Conservation (phyloP, 2,888 invertebrate genomes). For the Cyclophora albipunctata region DNA sequence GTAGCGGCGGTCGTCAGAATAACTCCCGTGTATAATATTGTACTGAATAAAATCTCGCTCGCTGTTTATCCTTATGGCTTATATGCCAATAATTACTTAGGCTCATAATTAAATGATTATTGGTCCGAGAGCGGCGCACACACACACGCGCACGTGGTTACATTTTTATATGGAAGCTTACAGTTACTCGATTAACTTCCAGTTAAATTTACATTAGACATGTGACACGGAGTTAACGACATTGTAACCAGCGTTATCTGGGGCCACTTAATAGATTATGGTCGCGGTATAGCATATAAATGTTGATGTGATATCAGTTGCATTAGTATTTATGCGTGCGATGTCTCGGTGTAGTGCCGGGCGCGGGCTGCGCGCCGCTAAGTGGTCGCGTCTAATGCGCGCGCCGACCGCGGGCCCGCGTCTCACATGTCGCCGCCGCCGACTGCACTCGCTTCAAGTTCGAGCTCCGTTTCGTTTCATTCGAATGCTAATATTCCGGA, state of each 20-base stretch:
- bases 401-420: no score
- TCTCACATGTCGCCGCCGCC: no score
- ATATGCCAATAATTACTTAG: slow-evolving; percentile 35
- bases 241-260: background rate
- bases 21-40: slow-evolving; percentile 1
- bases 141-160: background rate
- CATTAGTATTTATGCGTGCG: no score
- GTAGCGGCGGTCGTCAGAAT: no score
- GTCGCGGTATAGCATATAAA: background rate
- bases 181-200: slow-evolving; percentile 3
- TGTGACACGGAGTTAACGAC: background rate
- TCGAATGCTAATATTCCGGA: no score
- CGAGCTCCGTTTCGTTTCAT: no score
- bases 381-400: no score
- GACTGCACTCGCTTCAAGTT: no score
- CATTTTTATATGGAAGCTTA: slow-evolving; percentile 18
- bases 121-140: slow-evolving; percentile 15
- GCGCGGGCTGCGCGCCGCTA: no score
- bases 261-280: background rate
- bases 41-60: slow-evolving; percentile 23
- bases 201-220: background rate
- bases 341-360: no score
- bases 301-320: background rate
- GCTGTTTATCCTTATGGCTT: slow-evolving; percentile 38
- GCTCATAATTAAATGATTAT: slow-evolving; percentile 47